Evolutionary conservation across 2,888 invertebrate species (phyloP), one percentile per base, ranked within the genome.

Genomic region (Furcula furcula): DNA sequence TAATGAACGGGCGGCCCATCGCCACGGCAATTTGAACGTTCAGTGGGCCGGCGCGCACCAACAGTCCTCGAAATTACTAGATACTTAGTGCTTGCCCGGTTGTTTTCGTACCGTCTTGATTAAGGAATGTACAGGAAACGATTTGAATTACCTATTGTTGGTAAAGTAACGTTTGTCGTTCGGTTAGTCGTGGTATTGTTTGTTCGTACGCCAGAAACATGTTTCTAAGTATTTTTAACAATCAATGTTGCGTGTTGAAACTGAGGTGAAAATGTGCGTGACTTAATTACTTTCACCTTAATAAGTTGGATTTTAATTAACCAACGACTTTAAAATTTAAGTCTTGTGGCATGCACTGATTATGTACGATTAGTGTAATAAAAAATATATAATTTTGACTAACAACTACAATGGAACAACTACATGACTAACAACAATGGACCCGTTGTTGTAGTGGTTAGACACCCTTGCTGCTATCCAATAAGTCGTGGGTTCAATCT

Each of bases 11-110:
- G 54, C 59, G 63, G 65, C 52, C 57, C 63, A 60, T 51, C 68
- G 76, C 71, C 65, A 81, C 80, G 83, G 69, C 76, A 82, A 84
- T 85, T 84, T 83, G 76, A 76, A 74, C 76, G 76, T 65, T 71
- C 79, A 83, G 76, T 81, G 78, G 78, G 65, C 80, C 82, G 79
- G 55, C 63, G 71, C 73, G 67, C 60, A 69, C 69, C 71, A 75
- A 77, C 79, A 69, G 68, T 69, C 75, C 79, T 78, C 78, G 70
- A 76, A 81, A 83, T 80, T 79, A 75, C 71, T 54, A 63, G 49
- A 60, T 60, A 61, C 56, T 55, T 58, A 58, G 48, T 49, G 40
- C 49, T 46, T 60, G 46, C 48, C 34, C 32, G 21, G 23, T 25
- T 31, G 34, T 37, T 39, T 36, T 39, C 28, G 39, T 43, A 36